Conservation (phyloP, 2,888 invertebrate species). For the Drosophila anceps region DNA sequence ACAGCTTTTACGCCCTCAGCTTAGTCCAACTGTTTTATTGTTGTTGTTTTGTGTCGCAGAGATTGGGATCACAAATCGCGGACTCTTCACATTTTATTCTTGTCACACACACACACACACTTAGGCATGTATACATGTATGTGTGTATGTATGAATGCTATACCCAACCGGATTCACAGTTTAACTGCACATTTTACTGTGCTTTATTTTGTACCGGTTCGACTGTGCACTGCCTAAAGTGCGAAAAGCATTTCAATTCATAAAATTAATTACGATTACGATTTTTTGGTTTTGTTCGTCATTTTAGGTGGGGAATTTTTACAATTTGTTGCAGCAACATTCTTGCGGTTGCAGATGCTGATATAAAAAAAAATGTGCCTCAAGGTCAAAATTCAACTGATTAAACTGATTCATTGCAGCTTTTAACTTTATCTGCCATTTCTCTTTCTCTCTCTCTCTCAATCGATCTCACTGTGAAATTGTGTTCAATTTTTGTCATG, state of each 20-base stretch:
- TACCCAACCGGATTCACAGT: slow-evolving; percentile 64
- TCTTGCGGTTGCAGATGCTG: slow-evolving; percentile 57
- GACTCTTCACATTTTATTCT: slow-evolving; percentile 38
- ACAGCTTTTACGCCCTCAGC: slow-evolving; percentile 1
- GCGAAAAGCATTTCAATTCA: slow-evolving; percentile 56
- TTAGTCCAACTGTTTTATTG: slow-evolving; percentile 23
- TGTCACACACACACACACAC: slow-evolving; percentile 3
- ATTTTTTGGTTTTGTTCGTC: slow-evolving; percentile 27
- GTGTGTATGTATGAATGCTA: background rate
- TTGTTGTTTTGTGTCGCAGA: slow-evolving; percentile 20
- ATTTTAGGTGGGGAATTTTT: slow-evolving; percentile 44
- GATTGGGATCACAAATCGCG: slow-evolving; percentile 47
- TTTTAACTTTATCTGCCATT: background rate
- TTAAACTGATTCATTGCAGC: slow-evolving; percentile 1
- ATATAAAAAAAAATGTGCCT: slow-evolving; percentile 7
- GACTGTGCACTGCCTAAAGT: slow-evolving; percentile 51
- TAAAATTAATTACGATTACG: slow-evolving; percentile 46
- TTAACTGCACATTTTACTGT: slow-evolving; percentile 69
- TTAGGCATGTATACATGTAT: background rate
- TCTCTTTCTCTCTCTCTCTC: background rate
- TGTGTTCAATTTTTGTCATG: slow-evolving; percentile 12
- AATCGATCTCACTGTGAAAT: background rate
- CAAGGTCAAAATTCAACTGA: slow-evolving; percentile 47
- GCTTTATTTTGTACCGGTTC: slow-evolving; percentile 65
- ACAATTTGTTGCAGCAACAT: slow-evolving; percentile 59